These are phyloP conservation scores for Cenopis cana DNA, from an alignment of 2,888 invertebrate species.

Conservation along the genomic window DNA sequence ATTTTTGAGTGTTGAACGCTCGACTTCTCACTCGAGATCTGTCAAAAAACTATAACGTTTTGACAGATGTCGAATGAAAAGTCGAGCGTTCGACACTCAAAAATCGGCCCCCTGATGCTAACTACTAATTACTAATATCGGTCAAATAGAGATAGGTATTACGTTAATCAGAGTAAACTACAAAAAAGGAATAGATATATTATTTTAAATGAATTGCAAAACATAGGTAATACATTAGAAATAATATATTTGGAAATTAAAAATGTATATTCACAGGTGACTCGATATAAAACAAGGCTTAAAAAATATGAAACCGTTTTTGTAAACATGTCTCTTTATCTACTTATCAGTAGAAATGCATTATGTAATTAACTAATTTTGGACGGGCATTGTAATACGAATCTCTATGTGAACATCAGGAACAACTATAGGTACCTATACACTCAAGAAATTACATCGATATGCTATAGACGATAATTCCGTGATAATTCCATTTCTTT, in stretches of 20 bases:
- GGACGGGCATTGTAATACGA: slow-evolving; percentile 11
- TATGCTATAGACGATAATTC: slow-evolving; percentile 26
- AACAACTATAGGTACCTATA: slow-evolving; percentile 25
- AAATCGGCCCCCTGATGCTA: too few relatives aligned
- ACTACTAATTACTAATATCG: slow-evolving; percentile 46
- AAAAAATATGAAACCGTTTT: neutral
- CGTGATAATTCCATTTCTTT: slow-evolving; percentile 9
- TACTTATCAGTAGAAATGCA: neutral
- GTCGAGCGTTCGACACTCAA: too few relatives aligned
- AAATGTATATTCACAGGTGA: neutral
- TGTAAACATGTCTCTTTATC: neutral
- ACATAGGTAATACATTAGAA: too few relatives aligned
- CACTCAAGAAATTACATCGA: slow-evolving; percentile 22
- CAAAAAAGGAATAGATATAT: neutral
- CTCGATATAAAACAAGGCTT: neutral
- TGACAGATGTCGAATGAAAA: too few relatives aligned
- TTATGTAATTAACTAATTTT: neutral
- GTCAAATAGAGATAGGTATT: slow-evolving; percentile 43
- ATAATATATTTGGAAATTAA: neutral
- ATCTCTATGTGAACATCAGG: slow-evolving; percentile 16
- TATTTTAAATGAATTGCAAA: neutral
- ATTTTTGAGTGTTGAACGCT: too few relatives aligned
- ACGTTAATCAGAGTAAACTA: neutral
- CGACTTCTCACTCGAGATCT: too few relatives aligned
- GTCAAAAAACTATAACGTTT: too few relatives aligned